phyloP scores from a whole-genome alignment of 2,113 vertebrate species.

The Athene noctua region DNA sequence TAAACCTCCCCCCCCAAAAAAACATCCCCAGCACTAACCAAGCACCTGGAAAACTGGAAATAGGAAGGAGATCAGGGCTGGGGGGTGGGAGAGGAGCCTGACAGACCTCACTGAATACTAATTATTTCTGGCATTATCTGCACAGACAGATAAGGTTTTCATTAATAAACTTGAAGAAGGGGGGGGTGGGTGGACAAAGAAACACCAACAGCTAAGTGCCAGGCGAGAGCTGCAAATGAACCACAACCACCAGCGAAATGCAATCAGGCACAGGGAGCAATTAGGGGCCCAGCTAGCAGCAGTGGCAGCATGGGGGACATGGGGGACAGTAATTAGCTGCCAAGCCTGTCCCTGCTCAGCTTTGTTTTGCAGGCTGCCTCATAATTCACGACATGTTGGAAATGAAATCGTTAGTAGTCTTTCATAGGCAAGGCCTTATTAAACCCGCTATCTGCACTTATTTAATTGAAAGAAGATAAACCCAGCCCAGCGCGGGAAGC shows the following conservation, averaged over 20 bases:
- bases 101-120: slow-evolving; percentile 21
- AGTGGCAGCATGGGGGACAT: not conserved
- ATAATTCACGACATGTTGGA: not conserved
- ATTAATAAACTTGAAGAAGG: slow-evolving; percentile 40
- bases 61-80: not conserved
- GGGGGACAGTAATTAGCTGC: slow-evolving; percentile 50
- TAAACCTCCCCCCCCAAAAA: not conserved
- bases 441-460: not conserved
- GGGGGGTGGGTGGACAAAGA: not conserved
- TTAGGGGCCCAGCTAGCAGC: not conserved
- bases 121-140: slow-evolving; percentile 65
- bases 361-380: slow-evolving; percentile 10
- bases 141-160: slow-evolving; percentile 40
- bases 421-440: not conserved
- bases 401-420: slow-evolving; percentile 30
- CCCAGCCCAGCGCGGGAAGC: not conserved
- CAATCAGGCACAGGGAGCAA: slow-evolving; percentile 13
- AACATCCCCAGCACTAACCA: not conserved
- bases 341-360: not conserved
- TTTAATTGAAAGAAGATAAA: slow-evolving; percentile 47
- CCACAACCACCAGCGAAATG: not conserved
- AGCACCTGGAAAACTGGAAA: not conserved
- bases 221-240: slow-evolving; percentile 16
- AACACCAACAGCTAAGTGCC: not conserved
- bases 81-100: not conserved